A percentile compares a stretch with the other conserved stretches of the same genome.
phyloP scores from a whole-genome alignment of 2,797 vertebrate species.

The Etheostoma nigrum region DNA sequence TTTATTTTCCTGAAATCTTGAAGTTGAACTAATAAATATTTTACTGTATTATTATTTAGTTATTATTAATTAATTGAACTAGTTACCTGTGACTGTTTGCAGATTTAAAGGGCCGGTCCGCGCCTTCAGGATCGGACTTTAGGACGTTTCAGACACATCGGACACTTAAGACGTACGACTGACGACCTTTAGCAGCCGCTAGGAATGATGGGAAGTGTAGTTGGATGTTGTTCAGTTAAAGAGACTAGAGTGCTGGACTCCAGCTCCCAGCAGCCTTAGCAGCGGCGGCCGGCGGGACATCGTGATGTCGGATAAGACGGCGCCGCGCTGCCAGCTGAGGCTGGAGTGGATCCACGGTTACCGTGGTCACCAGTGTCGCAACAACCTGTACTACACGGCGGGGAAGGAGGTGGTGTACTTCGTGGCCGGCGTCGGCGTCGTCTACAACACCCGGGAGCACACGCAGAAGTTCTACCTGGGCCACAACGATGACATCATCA shows the following conservation, averaged over 20 bases:
- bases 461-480: conserved; percentile 64
- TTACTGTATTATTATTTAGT: no score
- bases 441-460: conserved; percentile 95
- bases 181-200: no score
- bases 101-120: no score
- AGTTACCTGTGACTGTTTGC: no score
- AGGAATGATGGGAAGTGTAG: conserved; percentile 56
- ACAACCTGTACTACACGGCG: conserved; percentile 96
- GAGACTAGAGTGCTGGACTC: conserved; percentile 7
- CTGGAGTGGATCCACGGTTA: conserved; percentile 97
- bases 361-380: conserved; percentile 95
- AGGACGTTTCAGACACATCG: no score
- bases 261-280: conserved; percentile 2
- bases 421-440: conserved; percentile 94
- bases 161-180: no score
- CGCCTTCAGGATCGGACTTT: no score
- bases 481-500: no score
- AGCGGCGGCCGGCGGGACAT: not conserved
- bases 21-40: no score
- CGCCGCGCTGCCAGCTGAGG: conserved; percentile 91
- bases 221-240: not conserved
- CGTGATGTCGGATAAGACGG: conserved; percentile 93
- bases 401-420: conserved; percentile 96
- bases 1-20: no score
- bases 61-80: no score